These are phyloP conservation scores for Nothobranchius furzeri DNA, from an alignment of 2,113 vertebrate genomes.

Conservation along the genomic window DNA sequence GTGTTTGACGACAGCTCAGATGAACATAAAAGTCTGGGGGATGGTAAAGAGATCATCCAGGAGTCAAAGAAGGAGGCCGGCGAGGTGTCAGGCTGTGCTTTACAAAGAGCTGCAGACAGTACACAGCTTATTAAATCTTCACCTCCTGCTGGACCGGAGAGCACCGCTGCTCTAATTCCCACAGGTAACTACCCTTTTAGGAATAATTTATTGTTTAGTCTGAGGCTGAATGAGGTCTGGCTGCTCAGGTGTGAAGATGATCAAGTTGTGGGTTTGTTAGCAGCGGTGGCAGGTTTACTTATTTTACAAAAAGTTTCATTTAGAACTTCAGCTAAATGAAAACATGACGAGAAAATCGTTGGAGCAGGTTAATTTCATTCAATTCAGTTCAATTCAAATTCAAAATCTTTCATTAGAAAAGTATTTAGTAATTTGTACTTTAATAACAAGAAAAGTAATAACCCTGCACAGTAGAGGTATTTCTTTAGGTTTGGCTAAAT, in stretches of 20 bases:
- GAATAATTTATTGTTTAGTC: background rate
- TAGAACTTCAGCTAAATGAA: background rate
- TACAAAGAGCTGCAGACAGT: constrained; percentile 10
- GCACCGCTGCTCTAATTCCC: background rate
- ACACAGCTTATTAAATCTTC: background rate
- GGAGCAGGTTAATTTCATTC: too few species aligned
- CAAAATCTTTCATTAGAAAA: too few species aligned
- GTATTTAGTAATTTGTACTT: too few species aligned
- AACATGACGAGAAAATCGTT: background rate
- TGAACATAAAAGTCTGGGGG: constrained; percentile 45
- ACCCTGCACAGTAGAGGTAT: too few species aligned
- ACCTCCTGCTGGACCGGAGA: constrained; percentile 60
- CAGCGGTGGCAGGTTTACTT: background rate
- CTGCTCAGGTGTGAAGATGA: background rate
- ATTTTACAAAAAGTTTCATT: background rate
- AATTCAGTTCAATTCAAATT: too few species aligned
- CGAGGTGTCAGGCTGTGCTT: background rate
- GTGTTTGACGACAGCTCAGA: constrained; percentile 65
- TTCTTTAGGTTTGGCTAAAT: too few species aligned
- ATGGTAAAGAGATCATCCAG: constrained; percentile 14
- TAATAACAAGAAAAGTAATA: too few species aligned
- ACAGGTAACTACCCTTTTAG: constrained; percentile 47
- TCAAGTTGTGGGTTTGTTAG: background rate
- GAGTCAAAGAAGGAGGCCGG: constrained; percentile 18
- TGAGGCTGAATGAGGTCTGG: background rate